Evolutionary conservation across 1,140 invertebrate genomes (phyloP).

Genomic region (Drosophila tristis): DNA sequence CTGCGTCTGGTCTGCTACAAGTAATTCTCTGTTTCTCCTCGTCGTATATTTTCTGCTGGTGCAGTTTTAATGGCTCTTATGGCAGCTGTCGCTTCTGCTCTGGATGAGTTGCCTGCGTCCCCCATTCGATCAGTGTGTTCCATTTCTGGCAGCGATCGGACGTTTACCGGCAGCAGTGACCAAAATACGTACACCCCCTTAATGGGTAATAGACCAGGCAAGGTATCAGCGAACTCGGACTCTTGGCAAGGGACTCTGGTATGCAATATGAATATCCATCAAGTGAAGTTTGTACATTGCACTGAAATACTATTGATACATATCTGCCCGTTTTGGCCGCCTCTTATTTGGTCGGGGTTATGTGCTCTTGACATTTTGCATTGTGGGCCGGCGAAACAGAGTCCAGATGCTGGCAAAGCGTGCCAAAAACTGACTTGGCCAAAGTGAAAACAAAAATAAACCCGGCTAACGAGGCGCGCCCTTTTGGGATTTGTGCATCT

Average conservation of each 20-base stretch:
- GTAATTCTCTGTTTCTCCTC: conserved; percentile 17
- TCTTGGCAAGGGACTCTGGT: conserved; percentile 37
- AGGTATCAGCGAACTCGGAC: conserved; percentile 11
- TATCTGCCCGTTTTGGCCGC: background rate
- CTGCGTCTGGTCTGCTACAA: no score
- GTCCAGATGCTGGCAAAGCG: conserved; percentile 45
- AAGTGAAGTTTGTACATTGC: background rate
- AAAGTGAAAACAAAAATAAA: background rate
- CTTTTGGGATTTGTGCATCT: background rate
- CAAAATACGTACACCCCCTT: conserved; percentile 1
- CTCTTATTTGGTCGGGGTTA: conserved; percentile 4
- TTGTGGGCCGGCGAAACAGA: conserved; percentile 19
- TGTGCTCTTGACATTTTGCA: conserved; percentile 42
- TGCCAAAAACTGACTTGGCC: conserved; percentile 31
- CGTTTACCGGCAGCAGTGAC: conserved; percentile 36
- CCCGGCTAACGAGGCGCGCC: background rate
- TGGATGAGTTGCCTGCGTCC: background rate
- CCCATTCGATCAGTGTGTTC: conserved; percentile 17
- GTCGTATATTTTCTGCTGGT: conserved; percentile 7
- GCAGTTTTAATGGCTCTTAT: conserved; percentile 21
- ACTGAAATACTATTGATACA: background rate
- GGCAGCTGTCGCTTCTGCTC: conserved; percentile 31
- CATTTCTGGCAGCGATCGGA: conserved; percentile 9
- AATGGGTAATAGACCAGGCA: conserved; percentile 67
- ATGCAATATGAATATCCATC: conserved; percentile 29